Percentiles rank a stretch among this genome's conserved stretches.
Conservation (phyloP, 2,113 vertebrate species). For the Xiphophorus couchianus region DNA sequence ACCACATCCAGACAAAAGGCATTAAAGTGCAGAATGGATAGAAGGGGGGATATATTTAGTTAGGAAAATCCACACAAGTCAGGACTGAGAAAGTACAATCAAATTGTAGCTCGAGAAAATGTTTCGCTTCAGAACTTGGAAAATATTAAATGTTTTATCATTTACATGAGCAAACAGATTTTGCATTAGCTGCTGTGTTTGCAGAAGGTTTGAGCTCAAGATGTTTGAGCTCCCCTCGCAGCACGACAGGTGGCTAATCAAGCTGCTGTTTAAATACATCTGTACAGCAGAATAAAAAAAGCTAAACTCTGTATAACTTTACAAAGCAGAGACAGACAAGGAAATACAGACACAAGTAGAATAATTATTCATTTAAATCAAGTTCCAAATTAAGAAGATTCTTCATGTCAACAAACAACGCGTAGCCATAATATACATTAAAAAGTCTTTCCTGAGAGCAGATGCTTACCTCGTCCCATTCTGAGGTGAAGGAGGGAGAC, state of each 20-base stretch:
- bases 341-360: not conserved
- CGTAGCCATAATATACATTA: not conserved
- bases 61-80: slow-evolving; percentile 18
- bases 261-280: not conserved
- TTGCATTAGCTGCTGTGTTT: not conserved
- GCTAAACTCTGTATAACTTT: not conserved
- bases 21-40: slow-evolving; percentile 28
- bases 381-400: not conserved
- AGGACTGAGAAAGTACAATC: not conserved
- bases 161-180: not conserved
- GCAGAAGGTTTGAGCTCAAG: not conserved
- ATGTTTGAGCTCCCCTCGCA: not conserved
- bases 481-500: slow-evolving; percentile 94
- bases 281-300: not conserved
- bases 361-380: not conserved
- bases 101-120: not conserved
- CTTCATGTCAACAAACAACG: not conserved
- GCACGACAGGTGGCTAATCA: not conserved
- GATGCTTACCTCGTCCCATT: slow-evolving; percentile 97
- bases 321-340: not conserved
- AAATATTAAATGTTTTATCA: not conserved
- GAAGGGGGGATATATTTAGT: slow-evolving; percentile 22
- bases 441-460: not conserved
- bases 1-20: slow-evolving; percentile 44
- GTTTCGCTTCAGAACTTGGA: not conserved